Base-by-base conservation (phyloP, 1,140 invertebrate genomes). In the Brachionus manjavacas region DNA sequence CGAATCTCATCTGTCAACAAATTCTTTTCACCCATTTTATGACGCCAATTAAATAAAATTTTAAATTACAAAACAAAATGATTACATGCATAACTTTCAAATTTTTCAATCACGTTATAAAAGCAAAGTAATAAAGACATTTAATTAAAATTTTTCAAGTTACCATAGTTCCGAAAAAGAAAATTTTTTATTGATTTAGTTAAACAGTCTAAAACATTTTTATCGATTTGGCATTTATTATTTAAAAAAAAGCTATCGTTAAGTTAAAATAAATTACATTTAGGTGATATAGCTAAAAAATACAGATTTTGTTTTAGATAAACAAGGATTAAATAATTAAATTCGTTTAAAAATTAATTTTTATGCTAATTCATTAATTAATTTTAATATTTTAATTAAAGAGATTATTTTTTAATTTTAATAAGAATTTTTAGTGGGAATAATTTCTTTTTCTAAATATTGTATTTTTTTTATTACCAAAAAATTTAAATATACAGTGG, bases 81-180 rank as follows among this genome's bases (percentile, higher is more conserved):
- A 35, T 35, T 68, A 35, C 66, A 68, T 35, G 31, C 31, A 39
- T 9, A 3, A 60, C 66, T 68, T 68, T 68, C 0, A 68, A 68
- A 68, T n/a, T 14, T 68, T 68, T 14, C n/a, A 16, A 68, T 68
- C 66, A 68, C 12, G 39, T 68, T 28, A 25, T 68, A 16, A 68
- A 68, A 68, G 31, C 66, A 68, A 31, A 31, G 66, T 0, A 68
- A 68, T 68, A 68, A 68, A 68, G 28, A 68, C 66, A 68, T 68
- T 68, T 31, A 12, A 39, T 31, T 68, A 68, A 68, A 68, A 68
- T 39, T 31, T 68, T 68, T 31, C 1, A 68, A 35, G 66, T 68
- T 3, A 39, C 66, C 31, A 68, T 68, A 68, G 66, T 68, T 68
- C 39, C 66, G 20, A n/a, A 60, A 60, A 20, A 7, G 20, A 60